Conservation (phyloP, 2,113 vertebrate genomes). For the Anser brachyrhynchus region DNA sequence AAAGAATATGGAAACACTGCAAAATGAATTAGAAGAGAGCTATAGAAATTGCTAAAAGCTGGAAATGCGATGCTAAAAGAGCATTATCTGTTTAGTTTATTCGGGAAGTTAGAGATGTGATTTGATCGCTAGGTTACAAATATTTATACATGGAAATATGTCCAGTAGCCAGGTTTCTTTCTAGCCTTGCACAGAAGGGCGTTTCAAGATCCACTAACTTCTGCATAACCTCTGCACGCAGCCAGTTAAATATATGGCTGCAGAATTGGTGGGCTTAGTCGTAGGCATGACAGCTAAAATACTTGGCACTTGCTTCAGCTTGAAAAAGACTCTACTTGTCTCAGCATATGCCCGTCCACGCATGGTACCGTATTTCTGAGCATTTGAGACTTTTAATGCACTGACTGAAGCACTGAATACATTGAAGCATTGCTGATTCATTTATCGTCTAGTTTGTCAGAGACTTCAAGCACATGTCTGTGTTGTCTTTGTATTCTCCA, state of each 20-base stretch:
- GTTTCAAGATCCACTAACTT: neutral
- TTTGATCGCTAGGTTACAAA: neutral
- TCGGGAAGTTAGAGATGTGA: neutral
- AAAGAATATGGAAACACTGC: neutral
- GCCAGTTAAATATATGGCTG: neutral
- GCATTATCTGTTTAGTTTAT: neutral
- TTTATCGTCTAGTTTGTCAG: rapidly evolving
- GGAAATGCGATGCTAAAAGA: neutral
- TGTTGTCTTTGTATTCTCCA: neutral
- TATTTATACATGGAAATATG: neutral
- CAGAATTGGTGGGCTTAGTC: rapidly evolving
- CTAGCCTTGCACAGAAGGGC: neutral
- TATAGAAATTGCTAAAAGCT: neutral
- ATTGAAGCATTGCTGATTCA: rapidly evolving
- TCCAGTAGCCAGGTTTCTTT: neutral
- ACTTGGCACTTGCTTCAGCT: neutral
- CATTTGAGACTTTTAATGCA: rapidly evolving
- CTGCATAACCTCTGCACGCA: rapidly evolving
- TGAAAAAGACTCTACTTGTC: rapidly evolving
- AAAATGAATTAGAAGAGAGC: neutral
- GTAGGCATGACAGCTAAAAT: rapidly evolving
- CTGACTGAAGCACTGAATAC: rapidly evolving
- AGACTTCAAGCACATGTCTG: rapidly evolving
- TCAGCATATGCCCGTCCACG: rapidly evolving
- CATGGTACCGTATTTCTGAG: rapidly evolving